Base-by-base conservation (phyloP, 2,888 invertebrate species). In the Harpalus rufipes region DNA sequence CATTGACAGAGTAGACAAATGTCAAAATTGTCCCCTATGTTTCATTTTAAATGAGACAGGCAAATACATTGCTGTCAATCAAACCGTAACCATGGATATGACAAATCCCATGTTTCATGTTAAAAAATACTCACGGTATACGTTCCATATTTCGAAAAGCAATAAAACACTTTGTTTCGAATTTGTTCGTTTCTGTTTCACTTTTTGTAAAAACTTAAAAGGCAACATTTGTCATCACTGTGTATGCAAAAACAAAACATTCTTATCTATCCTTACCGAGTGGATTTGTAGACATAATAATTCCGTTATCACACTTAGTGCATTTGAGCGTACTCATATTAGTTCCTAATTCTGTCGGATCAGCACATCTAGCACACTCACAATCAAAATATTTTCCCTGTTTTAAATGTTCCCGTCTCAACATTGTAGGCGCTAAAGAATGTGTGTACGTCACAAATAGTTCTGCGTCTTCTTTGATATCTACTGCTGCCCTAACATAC, bases 311-410 rank as follows among this genome's bases (percentile, higher is more conserved):
- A 88, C 96, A 96, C 89, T 95, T 95, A 87, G 92, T 94, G 88
- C 97, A 97, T 89, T 95, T 96, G 0, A 97, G 90, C 0, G 96
- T 94, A 87, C 96, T 95, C 89, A 96, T 93, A 88, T 96, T 94
- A 0, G 97, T 96, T 7, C 94, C 95, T 68, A 97, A 90, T 89
- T 97, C 97, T 0, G 95, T 95, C 8, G 96, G 95, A 90, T 97
- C 97, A 0, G 93, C 91, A 89, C 97, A 97, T 80, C 97, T 93
- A 1, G 91, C 88, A 88, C 97, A 97, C 41, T 92, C 93, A 90
- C 97, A 97, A 16, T 93, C 92, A 90, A 97, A 97, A 90, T 95
- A 96, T 92, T 97, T 97, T 39, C 96, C 95, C 88, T 95, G 93
- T 81, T 92, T 91, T 2, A 97, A 91, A 89, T 94, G 94, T 86